A percentile compares a stretch with the other conserved stretches of the same genome.
phyloP scores from a whole-genome alignment of 2,888 invertebrate genomes.

The Tetragonula carbonaria region DNA sequence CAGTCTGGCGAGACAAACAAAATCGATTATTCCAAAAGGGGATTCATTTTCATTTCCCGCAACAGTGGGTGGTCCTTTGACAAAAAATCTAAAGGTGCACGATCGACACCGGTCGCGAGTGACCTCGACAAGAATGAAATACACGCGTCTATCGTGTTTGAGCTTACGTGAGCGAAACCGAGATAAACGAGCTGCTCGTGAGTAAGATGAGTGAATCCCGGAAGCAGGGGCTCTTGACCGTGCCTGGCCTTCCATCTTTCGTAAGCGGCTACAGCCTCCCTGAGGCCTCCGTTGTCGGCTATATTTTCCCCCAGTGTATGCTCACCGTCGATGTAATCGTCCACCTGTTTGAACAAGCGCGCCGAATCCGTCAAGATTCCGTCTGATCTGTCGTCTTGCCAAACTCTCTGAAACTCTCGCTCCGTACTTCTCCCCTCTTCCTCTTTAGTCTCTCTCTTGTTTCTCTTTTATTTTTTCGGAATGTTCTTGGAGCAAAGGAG shows the following conservation, averaged over 20 bases:
- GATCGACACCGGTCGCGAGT: too few species aligned
- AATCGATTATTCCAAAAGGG: too few species aligned
- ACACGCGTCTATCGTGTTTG: too few species aligned
- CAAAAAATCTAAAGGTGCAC: too few species aligned
- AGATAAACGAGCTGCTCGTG: slow-evolving; percentile 92
- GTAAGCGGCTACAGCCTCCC: slow-evolving; percentile 90
- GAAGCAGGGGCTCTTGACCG: slow-evolving; percentile 88
- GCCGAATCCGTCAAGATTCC: not conserved
- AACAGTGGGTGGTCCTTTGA: too few species aligned
- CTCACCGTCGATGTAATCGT: slow-evolving; percentile 89
- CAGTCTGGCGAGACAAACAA: too few species aligned
- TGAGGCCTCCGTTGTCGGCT: slow-evolving; percentile 93
- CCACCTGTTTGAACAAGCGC: slow-evolving; percentile 66
- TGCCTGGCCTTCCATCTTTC: slow-evolving; percentile 86
- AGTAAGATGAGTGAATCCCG: slow-evolving; percentile 90
- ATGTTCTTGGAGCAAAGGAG: not conserved
- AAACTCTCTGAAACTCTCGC: too few species aligned
- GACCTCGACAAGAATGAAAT: too few species aligned
- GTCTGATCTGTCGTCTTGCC: too few species aligned
- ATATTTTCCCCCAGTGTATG: slow-evolving; percentile 92
- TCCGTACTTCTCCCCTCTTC: too few species aligned
- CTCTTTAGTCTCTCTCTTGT: too few species aligned
- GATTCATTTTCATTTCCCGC: too few species aligned
- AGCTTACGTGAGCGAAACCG: slow-evolving; percentile 91
- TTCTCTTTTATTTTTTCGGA: not conserved